These are phyloP conservation scores for Phrixothrix hirtus DNA, from an alignment of 2,888 invertebrate species.

Conservation along the genomic window DNA sequence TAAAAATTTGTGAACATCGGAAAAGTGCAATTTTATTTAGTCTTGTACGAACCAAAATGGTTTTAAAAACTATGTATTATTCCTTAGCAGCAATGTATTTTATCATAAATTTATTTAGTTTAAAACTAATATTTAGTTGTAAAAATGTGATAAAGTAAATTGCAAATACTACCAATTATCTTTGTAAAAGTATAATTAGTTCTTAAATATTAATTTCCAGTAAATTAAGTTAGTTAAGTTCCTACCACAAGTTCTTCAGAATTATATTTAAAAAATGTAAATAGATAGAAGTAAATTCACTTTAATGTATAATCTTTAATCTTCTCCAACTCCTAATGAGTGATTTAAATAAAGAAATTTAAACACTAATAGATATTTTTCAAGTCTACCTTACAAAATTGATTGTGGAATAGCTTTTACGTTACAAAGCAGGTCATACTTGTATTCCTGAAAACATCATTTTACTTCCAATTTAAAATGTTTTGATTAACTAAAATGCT, in stretches of 20 bases:
- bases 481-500: no score
- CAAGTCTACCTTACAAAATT: no score
- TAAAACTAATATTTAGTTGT: conserved; percentile 26
- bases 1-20: conserved; percentile 5
- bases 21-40: conserved; percentile 19
- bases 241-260: conserved; percentile 14
- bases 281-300: background rate
- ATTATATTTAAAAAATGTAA: conserved; percentile 5
- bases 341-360: no score
- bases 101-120: conserved; percentile 20
- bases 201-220: conserved; percentile 7
- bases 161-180: conserved; percentile 11
- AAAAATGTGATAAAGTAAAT: conserved; percentile 31
- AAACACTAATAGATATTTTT: no score
- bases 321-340: no score
- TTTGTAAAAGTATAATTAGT: conserved; percentile 23
- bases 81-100: conserved; percentile 25
- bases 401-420: no score
- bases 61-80: conserved; percentile 9
- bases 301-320: no score
- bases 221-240: conserved; percentile 28
- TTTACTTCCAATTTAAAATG: no score
- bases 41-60: conserved; percentile 5
- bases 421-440: no score
- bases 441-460: no score